These are phyloP conservation scores for Aphodius sticticus DNA, from an alignment of 2,888 invertebrate genomes.

Conservation along the genomic window DNA sequence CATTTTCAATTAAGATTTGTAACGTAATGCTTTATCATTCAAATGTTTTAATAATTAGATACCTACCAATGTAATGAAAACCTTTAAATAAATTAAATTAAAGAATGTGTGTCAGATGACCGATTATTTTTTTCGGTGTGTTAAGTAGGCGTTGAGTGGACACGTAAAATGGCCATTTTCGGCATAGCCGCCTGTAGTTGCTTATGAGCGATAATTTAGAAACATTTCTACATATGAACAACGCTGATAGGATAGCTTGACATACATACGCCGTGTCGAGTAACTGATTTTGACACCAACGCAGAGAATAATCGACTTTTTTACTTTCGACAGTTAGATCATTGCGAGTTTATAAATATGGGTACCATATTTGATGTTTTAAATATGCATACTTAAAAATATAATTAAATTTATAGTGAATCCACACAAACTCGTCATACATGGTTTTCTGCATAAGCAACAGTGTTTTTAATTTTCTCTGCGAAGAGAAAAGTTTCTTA, in stretches of 20 bases:
- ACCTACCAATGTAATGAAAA: not conserved
- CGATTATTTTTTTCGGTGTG: not conserved
- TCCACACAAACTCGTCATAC: no score
- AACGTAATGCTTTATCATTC: not conserved
- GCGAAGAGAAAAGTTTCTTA: no score
- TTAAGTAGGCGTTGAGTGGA: not conserved
- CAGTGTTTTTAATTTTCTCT: no score
- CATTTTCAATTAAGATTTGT: slow-evolving; percentile 28
- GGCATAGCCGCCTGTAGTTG: not conserved
- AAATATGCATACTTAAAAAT: no score
- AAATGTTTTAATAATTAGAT: not conserved
- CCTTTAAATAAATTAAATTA: not conserved
- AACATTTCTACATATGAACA: not conserved
- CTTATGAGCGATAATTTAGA: not conserved
- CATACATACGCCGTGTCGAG: not conserved
- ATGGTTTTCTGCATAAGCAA: no score
- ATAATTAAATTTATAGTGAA: no score
- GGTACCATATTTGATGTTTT: no score
- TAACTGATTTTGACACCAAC: slow-evolving; percentile 4
- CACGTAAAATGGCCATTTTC: not conserved
- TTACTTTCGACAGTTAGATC: not conserved
- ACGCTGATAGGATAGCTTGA: not conserved
- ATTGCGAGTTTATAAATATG: no score
- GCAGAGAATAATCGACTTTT: not conserved
- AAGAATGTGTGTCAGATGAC: not conserved